phyloP scores from a whole-genome alignment of 1,140 invertebrate genomes.

The Heliconius congener region DNA sequence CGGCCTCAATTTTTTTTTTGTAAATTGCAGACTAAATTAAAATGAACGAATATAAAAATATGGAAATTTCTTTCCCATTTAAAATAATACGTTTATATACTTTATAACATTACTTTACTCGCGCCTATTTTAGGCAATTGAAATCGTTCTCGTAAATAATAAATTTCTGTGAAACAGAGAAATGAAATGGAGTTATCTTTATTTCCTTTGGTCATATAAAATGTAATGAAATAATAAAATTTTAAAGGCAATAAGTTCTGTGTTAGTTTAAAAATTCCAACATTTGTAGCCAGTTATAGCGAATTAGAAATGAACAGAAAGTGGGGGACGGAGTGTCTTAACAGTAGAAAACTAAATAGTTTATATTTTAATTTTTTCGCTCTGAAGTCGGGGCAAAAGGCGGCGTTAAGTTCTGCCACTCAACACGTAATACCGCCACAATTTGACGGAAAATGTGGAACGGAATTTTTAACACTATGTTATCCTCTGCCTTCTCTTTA shows the following conservation, averaged over 20 bases:
- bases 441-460: too few species aligned
- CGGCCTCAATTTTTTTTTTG: too few species aligned
- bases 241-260: not conserved
- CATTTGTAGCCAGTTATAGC: not conserved
- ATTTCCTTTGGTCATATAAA: not conserved
- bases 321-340: too few species aligned
- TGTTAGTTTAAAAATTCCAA: not conserved
- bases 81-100: not conserved
- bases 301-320: not conserved
- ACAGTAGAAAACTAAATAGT: too few species aligned
- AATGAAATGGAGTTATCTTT: not conserved
- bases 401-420: not conserved
- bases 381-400: too few species aligned
- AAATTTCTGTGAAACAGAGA: not conserved
- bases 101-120: not conserved
- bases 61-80: not conserved
- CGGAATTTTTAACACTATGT: too few species aligned
- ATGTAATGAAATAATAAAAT: not conserved
- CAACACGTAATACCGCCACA: not conserved
- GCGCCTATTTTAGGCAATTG: not conserved
- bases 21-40: not conserved
- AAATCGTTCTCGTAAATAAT: not conserved
- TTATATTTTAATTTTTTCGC: too few species aligned
- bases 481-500: too few species aligned
- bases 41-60: not conserved